Evolutionary conservation across 2,797 vertebrate species (phyloP), one percentile per base, ranked within the genome.

Genomic region (Rhabdomys pumilio): DNA sequence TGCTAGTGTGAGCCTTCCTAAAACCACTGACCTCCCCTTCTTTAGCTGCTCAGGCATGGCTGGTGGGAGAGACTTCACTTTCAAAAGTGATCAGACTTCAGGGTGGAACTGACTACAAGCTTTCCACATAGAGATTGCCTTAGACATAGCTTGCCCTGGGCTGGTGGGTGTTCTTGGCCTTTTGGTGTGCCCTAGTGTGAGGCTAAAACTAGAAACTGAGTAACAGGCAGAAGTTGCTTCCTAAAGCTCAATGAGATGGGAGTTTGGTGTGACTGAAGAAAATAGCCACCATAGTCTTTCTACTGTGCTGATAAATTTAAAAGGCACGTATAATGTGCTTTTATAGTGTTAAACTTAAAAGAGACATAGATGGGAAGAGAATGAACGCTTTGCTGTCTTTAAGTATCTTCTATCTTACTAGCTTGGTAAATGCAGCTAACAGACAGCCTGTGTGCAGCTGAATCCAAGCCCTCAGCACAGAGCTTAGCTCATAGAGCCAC

Each of bases 1-100:
- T 29, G 75, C 1, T 13, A 47, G 26, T 20, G 26, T 61, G 76
- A 96, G 65, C 26, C 72, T 93, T 96, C 77, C 63, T 61, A 81
- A 90, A 69, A 80, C 20, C 17, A 0, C 57, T 81, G 47, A 31
- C 47, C 31, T 53, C 63, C 15, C 89, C 55, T 79, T 93, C n/a
- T 59, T 83, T 41, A 31, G 47, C 77, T 82, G 47, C 84, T 73
- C n/a, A 50, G 38, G 26, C 0, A 0, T 80, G 41, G 76, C 24
- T 3, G 2, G 1, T 47, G 53, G 55, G 50, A 12, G 41, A 77
- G 53, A 19, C 19, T 19, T 84, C 11, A 57, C 22, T 24, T 44
- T 75, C 47, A 11, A 41, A 73, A 67, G 44, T 22, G 12, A 67
- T 15, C 19, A 69, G 50, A 67, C n/a, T 59, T 87, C 38, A 79